Base-by-base conservation (phyloP, 2,797 vertebrate genomes). In the Brotula barbata region DNA sequence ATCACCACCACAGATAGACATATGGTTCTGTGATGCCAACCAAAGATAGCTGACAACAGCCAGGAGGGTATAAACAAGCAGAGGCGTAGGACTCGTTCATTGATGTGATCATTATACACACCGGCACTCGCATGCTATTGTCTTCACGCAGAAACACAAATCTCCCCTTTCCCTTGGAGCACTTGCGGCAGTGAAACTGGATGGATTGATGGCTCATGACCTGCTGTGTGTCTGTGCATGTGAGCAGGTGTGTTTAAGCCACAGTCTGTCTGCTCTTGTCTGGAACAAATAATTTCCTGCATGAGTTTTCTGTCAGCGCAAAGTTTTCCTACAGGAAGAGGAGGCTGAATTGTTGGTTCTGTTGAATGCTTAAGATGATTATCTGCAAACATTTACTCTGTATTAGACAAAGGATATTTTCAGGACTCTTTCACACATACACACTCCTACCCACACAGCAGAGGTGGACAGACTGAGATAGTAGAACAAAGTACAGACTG, bases 1-100 rank as follows among this genome's bases (percentile, higher is more conserved):
- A 34, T 85, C 78, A 81, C 60, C 73, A 23, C 49, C 53, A 71
- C 64, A 61, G 73, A 78, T 74, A 70, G 71, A 74, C 78, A 76
- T 88, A 80, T 82, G 86, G 78, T 69, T 70, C 78, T 71, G 73
- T 77, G 80, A 83, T 84, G 67, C 64, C 57, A 62, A 64, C 58
- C 46, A 52, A 50, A 76, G 65, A 69, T 56, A 70, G 58, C 63
- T 71, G 64, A 75, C 76, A 81, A 58, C 63, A 77, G 76, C 78
- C 66, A 19, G 44, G 25, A 75, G 79, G 58, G 21, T 25, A 57
- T 14, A 57, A 19, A 44, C 63, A 42, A 17, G 51, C 37, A 62
- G 42, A 22, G 48, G 19, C 52, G 20, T 11, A 7, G 5, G 31
- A 33, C 31, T 36, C 33, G 62, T 51, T 64, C 58, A 59, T 12